A percentile compares a stretch with the other conserved stretches of the same genome.
phyloP scores from a whole-genome alignment of 2,113 vertebrate species.

The Puffinus mauretanicus region DNA sequence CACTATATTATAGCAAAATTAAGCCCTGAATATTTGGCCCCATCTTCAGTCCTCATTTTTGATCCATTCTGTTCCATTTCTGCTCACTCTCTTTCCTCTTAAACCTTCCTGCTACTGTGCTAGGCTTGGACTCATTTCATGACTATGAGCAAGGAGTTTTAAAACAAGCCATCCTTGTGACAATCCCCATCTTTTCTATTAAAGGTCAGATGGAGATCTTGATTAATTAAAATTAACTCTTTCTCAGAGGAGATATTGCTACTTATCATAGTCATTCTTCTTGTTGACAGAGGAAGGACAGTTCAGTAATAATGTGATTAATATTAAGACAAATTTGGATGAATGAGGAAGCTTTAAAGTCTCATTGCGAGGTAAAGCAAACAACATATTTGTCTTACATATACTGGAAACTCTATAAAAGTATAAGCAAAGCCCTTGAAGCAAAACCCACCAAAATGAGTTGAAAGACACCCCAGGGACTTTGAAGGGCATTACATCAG shows the following conservation, averaged over 20 bases:
- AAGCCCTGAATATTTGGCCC: background rate
- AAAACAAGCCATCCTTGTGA: background rate
- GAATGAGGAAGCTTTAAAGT: background rate
- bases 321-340: background rate
- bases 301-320: background rate
- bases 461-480: background rate
- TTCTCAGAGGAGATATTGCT: constrained; percentile 3
- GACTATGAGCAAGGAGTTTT: background rate
- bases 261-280: background rate
- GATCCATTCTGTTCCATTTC: background rate
- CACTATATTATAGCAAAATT: background rate
- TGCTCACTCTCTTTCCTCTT: background rate
- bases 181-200: background rate
- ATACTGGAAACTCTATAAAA: background rate
- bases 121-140: background rate
- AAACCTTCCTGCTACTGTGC: background rate
- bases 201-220: constrained; percentile 5
- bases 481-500: background rate
- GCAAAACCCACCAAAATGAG: background rate
- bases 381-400: background rate
- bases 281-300: background rate
- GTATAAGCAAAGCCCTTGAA: background rate
- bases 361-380: background rate
- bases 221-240: constrained; percentile 51
- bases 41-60: background rate